Evolutionary conservation across 2,888 invertebrate genomes (phyloP).

Genomic region (Saturnia pavonia): DNA sequence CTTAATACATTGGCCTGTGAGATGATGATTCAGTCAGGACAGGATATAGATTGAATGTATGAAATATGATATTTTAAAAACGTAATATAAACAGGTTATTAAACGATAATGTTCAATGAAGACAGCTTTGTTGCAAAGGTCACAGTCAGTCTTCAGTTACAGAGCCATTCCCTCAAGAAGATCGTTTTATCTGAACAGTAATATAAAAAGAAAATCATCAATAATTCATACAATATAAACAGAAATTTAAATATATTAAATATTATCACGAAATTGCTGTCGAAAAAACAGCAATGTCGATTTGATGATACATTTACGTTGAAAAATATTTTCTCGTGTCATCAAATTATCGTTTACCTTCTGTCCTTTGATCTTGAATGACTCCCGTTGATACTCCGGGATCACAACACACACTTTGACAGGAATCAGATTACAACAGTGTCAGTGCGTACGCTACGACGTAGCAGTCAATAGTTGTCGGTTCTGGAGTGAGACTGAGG

Average conservation of each 20-base stretch:
- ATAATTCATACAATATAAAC: background rate
- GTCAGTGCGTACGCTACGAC: conserved; percentile 59
- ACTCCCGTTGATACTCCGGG: conserved; percentile 37
- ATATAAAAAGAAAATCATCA: background rate
- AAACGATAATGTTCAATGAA: conserved; percentile 5
- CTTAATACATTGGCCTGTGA: too few species aligned
- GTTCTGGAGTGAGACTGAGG: conserved; percentile 71
- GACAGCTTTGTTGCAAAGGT: conserved; percentile 8
- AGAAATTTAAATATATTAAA: background rate
- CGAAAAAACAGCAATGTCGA: conserved; percentile 4
- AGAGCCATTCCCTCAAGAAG: background rate
- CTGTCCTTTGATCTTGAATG: conserved; percentile 30
- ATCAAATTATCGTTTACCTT: conserved; percentile 40
- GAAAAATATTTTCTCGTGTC: conserved; percentile 8
- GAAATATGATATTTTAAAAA: background rate
- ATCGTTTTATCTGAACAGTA: background rate
- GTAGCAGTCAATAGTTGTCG: conserved; percentile 66
- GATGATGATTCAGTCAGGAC: too few species aligned
- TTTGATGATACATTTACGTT: background rate
- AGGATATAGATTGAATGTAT: background rate
- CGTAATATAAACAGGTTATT: background rate
- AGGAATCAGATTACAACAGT: conserved; percentile 37
- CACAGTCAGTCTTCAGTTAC: background rate
- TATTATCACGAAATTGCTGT: conserved; percentile 1
- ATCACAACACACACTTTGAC: conserved; percentile 56